A percentile compares a stretch with the other conserved stretches of the same genome.
Evolutionary conservation across 2,113 vertebrate genomes (phyloP).

Genomic region (Malurus cyaneus): DNA sequence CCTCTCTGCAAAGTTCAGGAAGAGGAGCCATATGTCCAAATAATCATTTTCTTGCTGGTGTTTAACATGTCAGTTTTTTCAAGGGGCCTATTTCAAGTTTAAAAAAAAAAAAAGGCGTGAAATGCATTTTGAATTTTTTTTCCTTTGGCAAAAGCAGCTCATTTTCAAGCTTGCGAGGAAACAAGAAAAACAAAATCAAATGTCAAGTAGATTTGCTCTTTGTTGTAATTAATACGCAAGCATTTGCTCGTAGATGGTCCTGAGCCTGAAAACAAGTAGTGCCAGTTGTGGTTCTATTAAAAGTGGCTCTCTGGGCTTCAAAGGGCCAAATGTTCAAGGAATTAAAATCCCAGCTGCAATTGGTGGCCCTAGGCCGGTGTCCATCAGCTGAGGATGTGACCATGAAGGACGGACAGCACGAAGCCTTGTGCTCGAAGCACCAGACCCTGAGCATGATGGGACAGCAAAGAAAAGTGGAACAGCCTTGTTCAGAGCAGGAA

Average conservation of each 20-base stretch:
- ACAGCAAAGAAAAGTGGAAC: neutral
- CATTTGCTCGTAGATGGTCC: slow-evolving; percentile 20
- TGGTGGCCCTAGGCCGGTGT: neutral
- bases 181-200: slow-evolving; percentile 71
- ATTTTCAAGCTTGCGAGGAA: slow-evolving; percentile 58
- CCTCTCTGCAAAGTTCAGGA: slow-evolving; percentile 55
- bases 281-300: neutral
- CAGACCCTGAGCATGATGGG: rapidly evolving
- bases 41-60: slow-evolving; percentile 61
- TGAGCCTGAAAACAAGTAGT: slow-evolving; percentile 7
- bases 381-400: neutral
- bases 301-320: neutral
- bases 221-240: slow-evolving; percentile 65
- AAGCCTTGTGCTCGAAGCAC: neutral
- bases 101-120: slow-evolving; percentile 49
- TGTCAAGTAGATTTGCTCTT: slow-evolving; percentile 70
- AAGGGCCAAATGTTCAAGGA: neutral
- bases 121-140: slow-evolving; percentile 27
- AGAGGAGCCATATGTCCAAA: slow-evolving; percentile 69
- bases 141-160: slow-evolving; percentile 56
- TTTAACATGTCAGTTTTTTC: slow-evolving; percentile 61
- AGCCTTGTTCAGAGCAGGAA: neutral
- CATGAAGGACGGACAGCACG: neutral
- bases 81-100: slow-evolving; percentile 44
- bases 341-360: neutral